Evolutionary conservation across 1,140 invertebrate genomes (phyloP).

Genomic region (Catajapyx aquilonaris): DNA sequence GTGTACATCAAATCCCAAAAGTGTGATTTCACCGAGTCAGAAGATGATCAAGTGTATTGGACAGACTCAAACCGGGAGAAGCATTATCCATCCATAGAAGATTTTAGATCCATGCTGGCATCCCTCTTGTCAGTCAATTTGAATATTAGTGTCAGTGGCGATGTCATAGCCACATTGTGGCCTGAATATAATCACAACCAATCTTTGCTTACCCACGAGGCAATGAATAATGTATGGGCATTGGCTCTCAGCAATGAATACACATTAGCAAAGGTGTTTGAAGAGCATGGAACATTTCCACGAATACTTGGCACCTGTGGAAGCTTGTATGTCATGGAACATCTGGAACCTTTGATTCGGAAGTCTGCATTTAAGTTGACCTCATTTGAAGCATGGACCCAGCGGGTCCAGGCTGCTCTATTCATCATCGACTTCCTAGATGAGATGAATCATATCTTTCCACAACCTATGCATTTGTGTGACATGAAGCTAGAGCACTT

Average conservation of each 20-base stretch:
- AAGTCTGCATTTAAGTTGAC: slow-evolving; percentile 15
- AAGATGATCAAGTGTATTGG: slow-evolving; percentile 20
- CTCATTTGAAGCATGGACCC: slow-evolving; percentile 23
- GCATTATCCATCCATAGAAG: slow-evolving; percentile 27
- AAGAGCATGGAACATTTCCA: slow-evolving; percentile 35
- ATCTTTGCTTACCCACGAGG: slow-evolving; percentile 18
- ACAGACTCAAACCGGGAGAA: slow-evolving; percentile 21
- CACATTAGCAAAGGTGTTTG: slow-evolving; percentile 31
- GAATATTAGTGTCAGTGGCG: slow-evolving; percentile 26
- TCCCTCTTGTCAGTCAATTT: slow-evolving; percentile 26
- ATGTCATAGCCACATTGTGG: slow-evolving; percentile 6
- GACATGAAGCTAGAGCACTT: slow-evolving; percentile 44
- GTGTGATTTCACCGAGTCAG: slow-evolving; percentile 3
- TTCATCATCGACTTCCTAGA: slow-evolving; percentile 36
- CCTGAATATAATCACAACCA: not conserved
- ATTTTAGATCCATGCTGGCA: slow-evolving; percentile 25
- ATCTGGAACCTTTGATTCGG: slow-evolving; percentile 22
- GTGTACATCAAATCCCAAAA: slow-evolving; percentile 27
- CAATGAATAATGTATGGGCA: slow-evolving; percentile 37
- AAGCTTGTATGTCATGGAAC: slow-evolving; percentile 34
- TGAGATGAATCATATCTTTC: slow-evolving; percentile 29
- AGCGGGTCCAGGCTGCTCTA: slow-evolving; percentile 28
- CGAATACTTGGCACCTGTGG: slow-evolving; percentile 43
- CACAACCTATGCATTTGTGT: slow-evolving; percentile 35
- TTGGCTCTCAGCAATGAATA: slow-evolving; percentile 43